These are phyloP conservation scores for Brachionus calyciflorus DNA, from an alignment of 1,140 invertebrate genomes.

Conservation along the genomic window DNA sequence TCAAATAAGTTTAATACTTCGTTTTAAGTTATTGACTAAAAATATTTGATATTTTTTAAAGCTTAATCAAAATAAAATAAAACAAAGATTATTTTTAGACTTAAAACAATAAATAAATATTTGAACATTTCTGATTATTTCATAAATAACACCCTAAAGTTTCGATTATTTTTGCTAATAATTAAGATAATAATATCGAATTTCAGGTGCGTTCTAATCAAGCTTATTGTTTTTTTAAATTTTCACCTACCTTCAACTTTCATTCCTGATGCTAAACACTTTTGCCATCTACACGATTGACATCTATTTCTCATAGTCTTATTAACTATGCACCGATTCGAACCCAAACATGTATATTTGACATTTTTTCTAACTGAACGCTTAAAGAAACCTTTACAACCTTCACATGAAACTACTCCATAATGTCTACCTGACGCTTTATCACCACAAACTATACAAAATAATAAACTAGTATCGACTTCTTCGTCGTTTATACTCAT, in stretches of 20 bases:
- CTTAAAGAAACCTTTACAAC: constrained; percentile 81
- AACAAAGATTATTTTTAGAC: too few relatives aligned
- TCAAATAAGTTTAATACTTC: too few relatives aligned
- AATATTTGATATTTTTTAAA: too few relatives aligned
- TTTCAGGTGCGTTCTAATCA: too few relatives aligned
- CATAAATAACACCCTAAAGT: too few relatives aligned
- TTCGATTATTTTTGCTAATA: too few relatives aligned
- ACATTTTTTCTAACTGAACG: constrained; percentile 82
- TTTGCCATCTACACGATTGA: constrained; percentile 86
- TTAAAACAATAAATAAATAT: too few relatives aligned
- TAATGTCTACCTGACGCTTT: constrained; percentile 98
- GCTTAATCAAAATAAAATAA: too few relatives aligned
- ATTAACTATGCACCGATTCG: constrained; percentile 90
- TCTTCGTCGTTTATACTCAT: constrained; percentile 24
- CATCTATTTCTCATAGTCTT: constrained; percentile 68
- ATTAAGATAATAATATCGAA: too few relatives aligned
- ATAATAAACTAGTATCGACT: constrained; percentile 58
- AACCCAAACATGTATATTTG: constrained; percentile 89
- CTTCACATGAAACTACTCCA: constrained; percentile 89
- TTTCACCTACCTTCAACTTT: constrained; percentile 79
- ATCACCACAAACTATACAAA: constrained; percentile 97
- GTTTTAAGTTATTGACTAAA: too few relatives aligned
- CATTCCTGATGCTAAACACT: constrained; percentile 89
- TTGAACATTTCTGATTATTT: too few relatives aligned
- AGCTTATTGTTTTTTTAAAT: too few relatives aligned